These are phyloP conservation scores for Labeo calbasu DNA, from an alignment of 2,797 vertebrate species.

Conservation along the genomic window DNA sequence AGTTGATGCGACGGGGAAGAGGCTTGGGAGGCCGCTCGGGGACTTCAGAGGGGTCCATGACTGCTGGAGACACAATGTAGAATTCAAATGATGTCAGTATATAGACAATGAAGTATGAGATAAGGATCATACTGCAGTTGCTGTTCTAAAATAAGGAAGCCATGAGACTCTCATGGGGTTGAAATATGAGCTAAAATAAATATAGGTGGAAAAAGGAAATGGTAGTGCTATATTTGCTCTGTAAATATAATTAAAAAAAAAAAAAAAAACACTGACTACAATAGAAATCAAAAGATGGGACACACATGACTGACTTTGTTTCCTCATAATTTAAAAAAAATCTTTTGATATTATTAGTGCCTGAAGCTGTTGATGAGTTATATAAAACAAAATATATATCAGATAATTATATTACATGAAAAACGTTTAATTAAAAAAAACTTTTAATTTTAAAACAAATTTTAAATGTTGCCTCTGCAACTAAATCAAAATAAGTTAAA, in stretches of 20 bases:
- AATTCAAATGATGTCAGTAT: background rate
- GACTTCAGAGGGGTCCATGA: constrained; percentile 83
- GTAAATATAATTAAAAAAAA: background rate
- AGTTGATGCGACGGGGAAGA: constrained; percentile 92
- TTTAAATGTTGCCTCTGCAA: too few relatives aligned
- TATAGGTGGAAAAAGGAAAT: constrained; percentile 9
- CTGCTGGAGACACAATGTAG: constrained; percentile 69
- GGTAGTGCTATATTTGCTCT: background rate
- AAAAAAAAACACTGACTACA: background rate
- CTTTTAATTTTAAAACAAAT: too few relatives aligned
- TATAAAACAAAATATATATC: background rate
- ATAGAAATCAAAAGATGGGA: background rate
- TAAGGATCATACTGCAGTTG: background rate
- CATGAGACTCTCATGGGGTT: constrained; percentile 4
- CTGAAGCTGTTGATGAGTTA: background rate
- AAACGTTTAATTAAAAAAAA: too few relatives aligned
- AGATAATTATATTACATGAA: background rate
- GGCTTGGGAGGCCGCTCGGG: constrained; percentile 96
- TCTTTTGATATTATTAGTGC: background rate
- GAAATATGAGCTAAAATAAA: constrained; percentile 31
- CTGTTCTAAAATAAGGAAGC: constrained; percentile 4
- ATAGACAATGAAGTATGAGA: constrained; percentile 14
- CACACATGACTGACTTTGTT: background rate
- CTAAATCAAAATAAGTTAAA: too few relatives aligned
- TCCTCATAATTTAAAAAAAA: background rate